These are phyloP conservation scores for Acestrorhynchus altus DNA, from an alignment of 2,797 vertebrate genomes.

Conservation along the genomic window DNA sequence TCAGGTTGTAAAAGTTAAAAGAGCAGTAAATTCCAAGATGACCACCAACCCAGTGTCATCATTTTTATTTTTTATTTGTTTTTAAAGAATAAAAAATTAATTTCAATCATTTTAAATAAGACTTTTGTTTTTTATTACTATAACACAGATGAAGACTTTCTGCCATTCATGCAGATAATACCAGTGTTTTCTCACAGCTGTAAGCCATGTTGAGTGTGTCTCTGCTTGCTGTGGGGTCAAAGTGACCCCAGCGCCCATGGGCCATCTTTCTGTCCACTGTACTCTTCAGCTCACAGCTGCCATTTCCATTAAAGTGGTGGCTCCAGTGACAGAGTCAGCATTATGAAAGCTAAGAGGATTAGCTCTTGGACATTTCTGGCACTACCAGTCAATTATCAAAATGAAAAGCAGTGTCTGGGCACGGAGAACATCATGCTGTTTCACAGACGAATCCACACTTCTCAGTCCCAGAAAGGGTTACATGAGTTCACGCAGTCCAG, in stretches of 20 bases:
- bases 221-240: background rate
- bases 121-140: too few species aligned
- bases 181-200: background rate
- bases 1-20: too few species aligned
- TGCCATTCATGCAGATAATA: background rate
- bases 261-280: slow-evolving; percentile 19
- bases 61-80: too few species aligned
- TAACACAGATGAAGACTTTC: background rate
- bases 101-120: background rate
- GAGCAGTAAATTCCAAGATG: too few species aligned
- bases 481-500: slow-evolving; percentile 55
- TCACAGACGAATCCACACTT: slow-evolving; percentile 52
- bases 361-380: slow-evolving; percentile 81
- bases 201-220: background rate
- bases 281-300: slow-evolving; percentile 69
- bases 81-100: too few species aligned
- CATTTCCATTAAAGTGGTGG: slow-evolving; percentile 81
- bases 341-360: slow-evolving; percentile 84
- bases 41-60: too few species aligned
- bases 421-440: slow-evolving; percentile 47
- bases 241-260: slow-evolving; percentile 58
- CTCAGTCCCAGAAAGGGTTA: slow-evolving; percentile 57
- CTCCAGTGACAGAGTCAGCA: slow-evolving; percentile 74
- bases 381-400: slow-evolving; percentile 80
- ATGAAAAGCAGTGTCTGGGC: slow-evolving; percentile 77